phyloP scores from a whole-genome alignment of 2,888 invertebrate genomes.

The Endotricha flammealis region DNA sequence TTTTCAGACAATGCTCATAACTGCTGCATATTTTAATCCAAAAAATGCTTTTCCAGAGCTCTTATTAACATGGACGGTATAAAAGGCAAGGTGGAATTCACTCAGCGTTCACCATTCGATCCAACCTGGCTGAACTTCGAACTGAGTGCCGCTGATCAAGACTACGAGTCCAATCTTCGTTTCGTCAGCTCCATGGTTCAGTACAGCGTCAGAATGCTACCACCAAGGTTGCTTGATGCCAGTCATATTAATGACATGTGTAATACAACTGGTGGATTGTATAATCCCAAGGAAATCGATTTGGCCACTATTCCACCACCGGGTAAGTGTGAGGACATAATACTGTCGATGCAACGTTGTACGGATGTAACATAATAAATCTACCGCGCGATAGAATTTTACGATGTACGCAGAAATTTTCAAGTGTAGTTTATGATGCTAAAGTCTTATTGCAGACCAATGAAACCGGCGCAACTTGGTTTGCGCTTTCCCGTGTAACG shows the following conservation, averaged over 20 bases:
- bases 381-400: too few species aligned
- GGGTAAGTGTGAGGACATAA: too few species aligned
- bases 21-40: too few species aligned
- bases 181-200: slow-evolving; percentile 85
- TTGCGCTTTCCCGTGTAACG: too few species aligned
- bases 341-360: too few species aligned
- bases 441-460: too few species aligned
- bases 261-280: slow-evolving; percentile 84
- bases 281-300: slow-evolving; percentile 84
- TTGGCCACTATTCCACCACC: slow-evolving; percentile 80
- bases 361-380: too few species aligned
- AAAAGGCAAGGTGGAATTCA: slow-evolving; percentile 86
- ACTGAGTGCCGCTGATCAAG: slow-evolving; percentile 80
- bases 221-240: slow-evolving; percentile 66
- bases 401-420: too few species aligned
- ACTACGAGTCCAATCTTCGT: slow-evolving; percentile 83
- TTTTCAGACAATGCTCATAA: too few species aligned
- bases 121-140: slow-evolving; percentile 89
- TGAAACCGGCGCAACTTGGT: too few species aligned
- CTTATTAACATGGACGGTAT: slow-evolving; percentile 88
- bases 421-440: too few species aligned
- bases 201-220: slow-evolving; percentile 85
- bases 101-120: slow-evolving; percentile 89
- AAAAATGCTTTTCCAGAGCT: slow-evolving; percentile 79
- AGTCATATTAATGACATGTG: slow-evolving; percentile 70